Base-by-base conservation (phyloP, 2,113 vertebrate genomes). In the Puntigrus tetrazona region DNA sequence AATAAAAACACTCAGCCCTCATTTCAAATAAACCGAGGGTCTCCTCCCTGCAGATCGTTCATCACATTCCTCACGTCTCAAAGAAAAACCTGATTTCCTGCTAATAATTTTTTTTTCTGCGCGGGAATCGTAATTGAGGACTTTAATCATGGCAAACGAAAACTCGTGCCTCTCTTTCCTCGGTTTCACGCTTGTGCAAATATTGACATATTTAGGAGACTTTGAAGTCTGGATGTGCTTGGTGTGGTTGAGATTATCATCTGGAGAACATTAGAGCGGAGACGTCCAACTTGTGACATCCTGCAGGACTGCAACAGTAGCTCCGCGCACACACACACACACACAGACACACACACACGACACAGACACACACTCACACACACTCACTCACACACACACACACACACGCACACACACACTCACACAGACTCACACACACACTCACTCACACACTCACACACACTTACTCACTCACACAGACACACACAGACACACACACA, bases 241-340 rank as follows among this genome's bases (percentile, higher is more conserved):
- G 10, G 57, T 77, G 50, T 82, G 72, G 81, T 87, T 86, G 29
- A n/a, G 86, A 87, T 89, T 83, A 86, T 93, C 92, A 93, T 93
- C 91, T 94, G 93, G 91, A 92, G 90, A 73, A 89, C 87, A 93
- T 94, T 92, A 92, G 86, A 87, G 86, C 88, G 82, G 87, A 85
- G 90, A 91, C 92, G 91, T 91, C 88, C 89, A 80, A 87, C 90
- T 93, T 93, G 92, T 93, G 91, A 93, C 91, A 91, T 91, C 92
- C 91, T 92, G 89, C 88, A 92, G 91, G 88, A 93, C 87, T 90
- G 89, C 89, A 93, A 90, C 92, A 89, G 92, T 92, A 93, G 92
- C 92, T 89, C 88, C 92, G 91, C 90, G 90, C 90, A 90, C 88
- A 88, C 87, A 89, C 76, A 83, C 84, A 86, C 72, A 81, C 82